A percentile compares a stretch with the other conserved stretches of the same genome.
phyloP scores from a whole-genome alignment of 2,797 vertebrate genomes.

The Sylvilagus floridanus region DNA sequence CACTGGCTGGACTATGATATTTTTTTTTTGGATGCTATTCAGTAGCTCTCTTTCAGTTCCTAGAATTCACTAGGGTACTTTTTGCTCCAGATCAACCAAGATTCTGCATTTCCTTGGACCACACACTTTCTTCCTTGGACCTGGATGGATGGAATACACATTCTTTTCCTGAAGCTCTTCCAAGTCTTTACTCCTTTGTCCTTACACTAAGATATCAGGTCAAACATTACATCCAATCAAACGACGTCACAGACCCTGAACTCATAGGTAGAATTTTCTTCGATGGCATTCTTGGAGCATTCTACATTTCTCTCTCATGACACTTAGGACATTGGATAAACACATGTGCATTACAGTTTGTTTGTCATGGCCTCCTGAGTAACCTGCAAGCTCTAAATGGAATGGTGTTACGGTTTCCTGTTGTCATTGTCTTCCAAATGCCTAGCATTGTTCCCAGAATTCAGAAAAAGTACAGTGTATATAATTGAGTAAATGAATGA shows the following conservation, averaged over 20 bases:
- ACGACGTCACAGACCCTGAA: background rate
- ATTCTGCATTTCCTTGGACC: background rate
- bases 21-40: background rate
- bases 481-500: background rate
- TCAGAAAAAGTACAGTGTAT: background rate
- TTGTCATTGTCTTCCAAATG: background rate
- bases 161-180: background rate
- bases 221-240: background rate
- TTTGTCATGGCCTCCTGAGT: background rate
- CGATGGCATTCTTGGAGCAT: rapidly evolving
- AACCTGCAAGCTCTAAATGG: background rate
- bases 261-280: background rate
- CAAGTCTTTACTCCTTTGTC: background rate
- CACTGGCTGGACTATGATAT: background rate
- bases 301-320: background rate
- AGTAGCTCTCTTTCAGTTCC: background rate
- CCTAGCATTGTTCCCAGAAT: background rate
- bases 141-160: background rate
- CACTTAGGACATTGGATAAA: background rate
- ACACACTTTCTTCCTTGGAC: background rate
- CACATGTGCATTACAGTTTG: background rate
- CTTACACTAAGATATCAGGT: background rate
- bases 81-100: background rate
- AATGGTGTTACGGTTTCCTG: background rate
- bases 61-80: background rate